Conservation (phyloP, 2,888 invertebrate species). For the Limnephilus auricula region DNA sequence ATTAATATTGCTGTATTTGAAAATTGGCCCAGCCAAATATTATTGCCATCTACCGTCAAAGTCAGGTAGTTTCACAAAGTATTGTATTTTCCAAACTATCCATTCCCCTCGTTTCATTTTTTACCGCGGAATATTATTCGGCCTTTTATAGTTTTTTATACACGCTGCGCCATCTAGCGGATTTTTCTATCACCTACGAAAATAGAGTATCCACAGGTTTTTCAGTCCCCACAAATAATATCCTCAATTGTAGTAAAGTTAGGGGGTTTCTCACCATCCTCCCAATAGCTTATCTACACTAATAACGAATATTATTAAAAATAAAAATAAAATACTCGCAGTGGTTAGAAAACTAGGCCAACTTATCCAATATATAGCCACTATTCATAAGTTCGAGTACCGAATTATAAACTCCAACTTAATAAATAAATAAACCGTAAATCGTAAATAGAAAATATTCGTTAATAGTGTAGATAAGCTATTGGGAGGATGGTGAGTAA, state of each 20-base stretch:
- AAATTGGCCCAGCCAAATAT: background rate
- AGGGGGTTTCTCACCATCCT: too few relatives aligned
- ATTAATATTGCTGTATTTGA: background rate
- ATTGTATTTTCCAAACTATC: constrained; percentile 21
- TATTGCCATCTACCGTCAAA: constrained; percentile 32
- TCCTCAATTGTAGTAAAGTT: background rate
- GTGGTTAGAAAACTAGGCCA: too few relatives aligned
- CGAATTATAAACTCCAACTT: too few relatives aligned
- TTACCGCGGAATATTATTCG: constrained; percentile 12
- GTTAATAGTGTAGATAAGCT: too few relatives aligned
- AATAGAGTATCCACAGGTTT: background rate
- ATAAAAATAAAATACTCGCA: too few relatives aligned
- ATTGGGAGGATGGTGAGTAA: too few relatives aligned
- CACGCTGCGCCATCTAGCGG: constrained; percentile 29
- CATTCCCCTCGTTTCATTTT: constrained; percentile 20
- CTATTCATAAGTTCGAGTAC: too few relatives aligned
- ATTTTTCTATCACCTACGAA: background rate
- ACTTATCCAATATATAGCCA: too few relatives aligned
- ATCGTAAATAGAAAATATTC: too few relatives aligned
- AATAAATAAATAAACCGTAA: too few relatives aligned
- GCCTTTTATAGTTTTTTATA: constrained; percentile 22
- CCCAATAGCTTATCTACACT: too few relatives aligned
- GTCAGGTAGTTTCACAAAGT: background rate
- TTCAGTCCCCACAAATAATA: background rate
- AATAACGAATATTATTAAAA: too few relatives aligned